Conservation (phyloP, 2,888 invertebrate species). For the Lycaena phlaeas region DNA sequence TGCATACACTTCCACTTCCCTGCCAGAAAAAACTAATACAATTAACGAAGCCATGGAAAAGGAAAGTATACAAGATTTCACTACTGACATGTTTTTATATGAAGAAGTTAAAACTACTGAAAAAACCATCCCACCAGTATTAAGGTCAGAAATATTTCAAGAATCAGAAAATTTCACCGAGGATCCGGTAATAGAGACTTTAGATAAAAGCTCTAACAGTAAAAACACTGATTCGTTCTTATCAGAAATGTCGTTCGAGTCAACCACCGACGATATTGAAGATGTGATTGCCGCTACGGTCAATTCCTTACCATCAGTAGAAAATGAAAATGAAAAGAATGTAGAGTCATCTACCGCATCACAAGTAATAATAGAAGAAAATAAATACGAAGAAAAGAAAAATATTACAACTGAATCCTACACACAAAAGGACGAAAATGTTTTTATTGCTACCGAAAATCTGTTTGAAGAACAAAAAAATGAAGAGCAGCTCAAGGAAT, state of each 20-base stretch:
- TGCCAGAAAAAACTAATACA: not conserved
- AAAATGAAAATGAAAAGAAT: not conserved
- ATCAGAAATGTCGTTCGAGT: not conserved
- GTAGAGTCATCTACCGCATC: not conserved
- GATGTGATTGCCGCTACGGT: no score
- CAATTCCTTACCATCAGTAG: no score
- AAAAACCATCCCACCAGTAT: not conserved
- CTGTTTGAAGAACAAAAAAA: not conserved
- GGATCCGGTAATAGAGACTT: not conserved
- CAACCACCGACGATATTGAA: not conserved
- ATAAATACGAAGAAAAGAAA: not conserved
- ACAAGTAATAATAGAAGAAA: not conserved
- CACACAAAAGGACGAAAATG: not conserved
- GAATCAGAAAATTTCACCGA: slow-evolving; percentile 1
- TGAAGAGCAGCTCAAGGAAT: not conserved
- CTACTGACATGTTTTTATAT: not conserved
- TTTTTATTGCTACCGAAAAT: not conserved
- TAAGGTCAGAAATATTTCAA: not conserved
- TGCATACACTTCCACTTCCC: not conserved
- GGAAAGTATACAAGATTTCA: not conserved
- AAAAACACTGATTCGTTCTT: not conserved
- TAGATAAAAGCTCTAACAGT: not conserved
- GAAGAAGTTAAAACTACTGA: not conserved
- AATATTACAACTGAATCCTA: not conserved
- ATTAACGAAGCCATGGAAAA: not conserved